Evolutionary conservation across 2,888 invertebrate genomes (phyloP).

Genomic region (Microplitis deprimator): DNA sequence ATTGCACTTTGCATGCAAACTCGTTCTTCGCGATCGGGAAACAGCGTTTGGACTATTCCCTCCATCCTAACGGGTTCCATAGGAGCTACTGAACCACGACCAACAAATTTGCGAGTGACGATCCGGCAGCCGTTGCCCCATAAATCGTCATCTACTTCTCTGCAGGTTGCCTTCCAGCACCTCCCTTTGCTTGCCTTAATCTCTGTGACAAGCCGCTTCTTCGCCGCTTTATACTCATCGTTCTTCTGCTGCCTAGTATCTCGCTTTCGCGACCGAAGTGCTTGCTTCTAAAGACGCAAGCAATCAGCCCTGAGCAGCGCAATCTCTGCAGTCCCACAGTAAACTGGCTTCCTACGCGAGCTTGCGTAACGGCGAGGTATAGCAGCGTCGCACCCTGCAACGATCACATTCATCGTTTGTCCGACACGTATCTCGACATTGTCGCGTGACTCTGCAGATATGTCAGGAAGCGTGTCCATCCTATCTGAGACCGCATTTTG

Average conservation of each 20-base stretch:
- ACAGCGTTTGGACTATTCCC: slow-evolving; percentile 37
- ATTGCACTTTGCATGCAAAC: not conserved
- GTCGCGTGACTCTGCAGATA: not conserved
- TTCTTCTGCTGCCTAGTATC: not conserved
- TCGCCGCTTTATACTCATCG: slow-evolving; percentile 11
- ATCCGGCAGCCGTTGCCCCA: slow-evolving; percentile 1
- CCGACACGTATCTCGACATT: too few species aligned
- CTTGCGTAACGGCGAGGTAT: too few species aligned
- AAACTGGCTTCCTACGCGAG: not conserved
- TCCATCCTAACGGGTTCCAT: slow-evolving; percentile 15
- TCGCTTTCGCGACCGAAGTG: slow-evolving; percentile 35
- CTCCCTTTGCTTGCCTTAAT: slow-evolving; percentile 1
- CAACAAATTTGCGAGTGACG: too few species aligned
- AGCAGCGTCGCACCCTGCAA: too few species aligned
- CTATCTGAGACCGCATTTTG: not conserved
- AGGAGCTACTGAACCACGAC: too few species aligned
- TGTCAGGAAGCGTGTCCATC: not conserved
- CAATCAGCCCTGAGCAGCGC: slow-evolving; percentile 14
- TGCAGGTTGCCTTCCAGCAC: slow-evolving; percentile 29
- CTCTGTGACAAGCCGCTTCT: not conserved
- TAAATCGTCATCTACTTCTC: slow-evolving; percentile 18
- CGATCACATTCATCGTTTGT: too few species aligned
- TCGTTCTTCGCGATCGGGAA: slow-evolving; percentile 36
- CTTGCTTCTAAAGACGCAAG: slow-evolving; percentile 29
- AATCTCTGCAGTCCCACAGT: slow-evolving; percentile 20